Base-by-base conservation (phyloP, 1,140 invertebrate genomes). In the Trichonephila clavipes region DNA sequence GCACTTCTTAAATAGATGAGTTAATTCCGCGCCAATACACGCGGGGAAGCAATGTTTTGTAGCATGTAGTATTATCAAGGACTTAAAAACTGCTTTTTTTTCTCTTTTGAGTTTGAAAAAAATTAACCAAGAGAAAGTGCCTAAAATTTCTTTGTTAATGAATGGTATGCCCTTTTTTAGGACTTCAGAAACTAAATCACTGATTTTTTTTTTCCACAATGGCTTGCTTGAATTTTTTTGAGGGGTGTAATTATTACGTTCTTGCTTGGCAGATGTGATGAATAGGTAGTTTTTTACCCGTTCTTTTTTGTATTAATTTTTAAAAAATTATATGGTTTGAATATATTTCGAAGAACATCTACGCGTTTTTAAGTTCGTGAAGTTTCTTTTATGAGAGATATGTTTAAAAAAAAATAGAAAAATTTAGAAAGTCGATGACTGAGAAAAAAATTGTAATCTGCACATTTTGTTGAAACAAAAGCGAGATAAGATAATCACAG, bases 1-100 rank as follows among this genome's bases (percentile, higher is more conserved):
- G 92, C 92, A 93, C 86, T 93, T 88, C 86, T 62, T 88, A 93
- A 93, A 93, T 88, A 93, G 92, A 93, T 81, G 86, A 72, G 85
- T 93, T 93, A 93, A 69, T 93, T 93, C 85, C 85, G 34, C 85
- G 51, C 92, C 92, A 88, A 82, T 85, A 77, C 59, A 59, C 28
- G n/a, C 44, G 44, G 85, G 82, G 61, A 72, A 92, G 72, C 34
- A n/a, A 66, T 86, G 86, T 93, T 93, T 93, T 88, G 69, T 66
- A 88, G 66, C 34, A 5, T 92, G 28, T 85, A 44, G 44, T 92
- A 87, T 92, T 87, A 92, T 92, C 24, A 40, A 62, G 61, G 91
- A 51, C 28, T 66, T 59, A 92, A 87, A 86, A 87, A 81, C 28
- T 18, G 34, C 44, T 81, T 88, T 93, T 88, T 87, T 69, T 85